phyloP scores from a whole-genome alignment of 2,797 vertebrate species.

The Molossus alvarezi region DNA sequence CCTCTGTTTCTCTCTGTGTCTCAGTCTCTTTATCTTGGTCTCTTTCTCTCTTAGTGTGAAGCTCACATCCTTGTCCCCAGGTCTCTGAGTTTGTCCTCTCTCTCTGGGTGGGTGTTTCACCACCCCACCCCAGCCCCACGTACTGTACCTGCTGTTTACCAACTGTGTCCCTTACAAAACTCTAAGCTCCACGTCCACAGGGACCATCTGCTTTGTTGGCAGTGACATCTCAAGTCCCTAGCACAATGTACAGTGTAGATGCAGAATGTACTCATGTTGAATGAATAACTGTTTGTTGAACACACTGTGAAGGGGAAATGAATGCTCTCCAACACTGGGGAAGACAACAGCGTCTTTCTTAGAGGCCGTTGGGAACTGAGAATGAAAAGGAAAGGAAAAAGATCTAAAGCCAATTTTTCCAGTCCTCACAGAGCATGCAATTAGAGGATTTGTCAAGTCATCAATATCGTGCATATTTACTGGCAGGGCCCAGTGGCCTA shows the following conservation, averaged over 20 bases:
- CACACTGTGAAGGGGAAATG: background rate
- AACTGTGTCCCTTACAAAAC: background rate
- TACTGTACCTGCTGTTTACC: background rate
- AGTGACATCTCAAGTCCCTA: background rate
- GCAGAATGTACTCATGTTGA: constrained; percentile 9
- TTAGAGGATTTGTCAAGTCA: background rate
- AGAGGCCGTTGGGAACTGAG: background rate
- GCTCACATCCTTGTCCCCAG: background rate
- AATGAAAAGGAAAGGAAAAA: background rate
- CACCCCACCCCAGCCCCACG: too few species aligned
- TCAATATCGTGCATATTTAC: background rate
- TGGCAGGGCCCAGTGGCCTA: background rate
- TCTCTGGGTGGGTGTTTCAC: background rate
- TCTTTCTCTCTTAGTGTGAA: background rate
- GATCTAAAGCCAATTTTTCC: background rate
- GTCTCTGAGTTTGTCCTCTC: background rate
- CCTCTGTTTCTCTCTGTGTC: background rate
- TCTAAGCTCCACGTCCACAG: background rate
- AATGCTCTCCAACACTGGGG: background rate
- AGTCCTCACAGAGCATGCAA: background rate
- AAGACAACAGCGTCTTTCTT: background rate
- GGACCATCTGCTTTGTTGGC: background rate
- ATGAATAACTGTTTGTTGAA: background rate
- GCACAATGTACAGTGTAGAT: background rate
- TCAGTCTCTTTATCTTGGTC: background rate